phyloP scores from a whole-genome alignment of 2,113 vertebrate species.

The Anoplopoma fimbria region DNA sequence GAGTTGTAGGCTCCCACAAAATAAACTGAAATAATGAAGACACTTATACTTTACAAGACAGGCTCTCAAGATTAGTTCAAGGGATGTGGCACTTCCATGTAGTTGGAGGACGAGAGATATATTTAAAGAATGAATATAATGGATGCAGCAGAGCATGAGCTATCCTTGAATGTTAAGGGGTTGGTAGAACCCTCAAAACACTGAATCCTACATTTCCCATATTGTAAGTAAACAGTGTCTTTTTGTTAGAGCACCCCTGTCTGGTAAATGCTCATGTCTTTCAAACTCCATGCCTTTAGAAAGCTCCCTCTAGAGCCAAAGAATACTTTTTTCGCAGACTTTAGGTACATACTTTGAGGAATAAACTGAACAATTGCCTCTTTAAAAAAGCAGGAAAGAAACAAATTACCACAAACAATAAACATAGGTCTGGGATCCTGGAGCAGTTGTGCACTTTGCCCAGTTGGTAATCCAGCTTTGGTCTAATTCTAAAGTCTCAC shows the following conservation, averaged over 20 bases:
- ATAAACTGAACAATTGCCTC: background rate
- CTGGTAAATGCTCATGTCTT: background rate
- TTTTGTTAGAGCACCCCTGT: background rate
- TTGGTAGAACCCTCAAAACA: background rate
- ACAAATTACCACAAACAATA: background rate
- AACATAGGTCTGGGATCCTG: background rate
- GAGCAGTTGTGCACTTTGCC: background rate
- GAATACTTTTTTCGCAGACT: background rate
- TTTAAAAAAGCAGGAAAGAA: conserved; percentile 9
- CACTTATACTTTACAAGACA: background rate
- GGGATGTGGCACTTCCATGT: background rate
- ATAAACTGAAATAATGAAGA: background rate
- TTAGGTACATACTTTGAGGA: background rate
- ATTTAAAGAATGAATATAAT: background rate
- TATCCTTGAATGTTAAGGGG: background rate
- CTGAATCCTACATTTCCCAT: background rate
- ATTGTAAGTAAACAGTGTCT: background rate
- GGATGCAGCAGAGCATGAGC: background rate
- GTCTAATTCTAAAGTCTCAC: background rate
- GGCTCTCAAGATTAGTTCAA: background rate
- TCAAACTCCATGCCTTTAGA: background rate
- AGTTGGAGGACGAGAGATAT: background rate
- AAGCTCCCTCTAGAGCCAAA: background rate
- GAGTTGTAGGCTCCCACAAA: background rate
- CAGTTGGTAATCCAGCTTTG: background rate